Evolutionary conservation across 1,140 invertebrate genomes (phyloP), one percentile per base, ranked within the genome.

Genomic region (Scaptomyza hsui): DNA sequence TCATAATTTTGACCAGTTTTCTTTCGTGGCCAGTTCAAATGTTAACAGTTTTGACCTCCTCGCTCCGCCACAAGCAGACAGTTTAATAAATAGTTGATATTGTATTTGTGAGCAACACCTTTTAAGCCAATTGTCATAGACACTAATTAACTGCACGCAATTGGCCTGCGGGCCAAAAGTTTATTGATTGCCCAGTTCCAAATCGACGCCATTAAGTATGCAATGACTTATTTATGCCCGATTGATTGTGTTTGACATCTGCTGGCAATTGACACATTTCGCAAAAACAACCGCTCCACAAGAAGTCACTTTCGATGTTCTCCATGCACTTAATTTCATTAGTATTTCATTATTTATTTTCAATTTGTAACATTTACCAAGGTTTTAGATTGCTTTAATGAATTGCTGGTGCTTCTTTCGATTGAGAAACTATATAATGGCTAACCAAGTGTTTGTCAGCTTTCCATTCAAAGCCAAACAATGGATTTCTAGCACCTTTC

Each of bases 101-200:
- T 32, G n/a, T 72, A 52, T 82, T 81, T 86, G 77, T 45, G 72
- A 44, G 70, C 55, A 76, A 86, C 81, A 86, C 81, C 81, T 86
- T 73, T 67, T 47, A 51, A 35, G 53, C 55, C 57, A 45, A 67
- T 68, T 68, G 35, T 64, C 65, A 44, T 56, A 76, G 75, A 69
- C 64, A 69, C 69, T 86, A 86, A 86, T 88, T 86, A 86, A 70
- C 78, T 67, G 78, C 82, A 86, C 82, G 82, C 78, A 72, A 86
- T 78, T 70, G 72, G 16, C 56, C 48, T 15, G 53, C 9, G 21
- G 3, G 7, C 16, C 48, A 26, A 29, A 9, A 35, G 21, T 35
- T 60, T 74, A 71, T 80, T 65, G 69, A 77, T 77, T 75, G 71
- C 39, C 55, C n/a, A 35, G 29, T 0, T 42, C 48, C 41, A 37